Percentiles rank a stretch among this genome's conserved stretches.
These are phyloP conservation scores for Pandion haliaetus DNA, from an alignment of 2,113 vertebrate genomes.

Conservation along the genomic window DNA sequence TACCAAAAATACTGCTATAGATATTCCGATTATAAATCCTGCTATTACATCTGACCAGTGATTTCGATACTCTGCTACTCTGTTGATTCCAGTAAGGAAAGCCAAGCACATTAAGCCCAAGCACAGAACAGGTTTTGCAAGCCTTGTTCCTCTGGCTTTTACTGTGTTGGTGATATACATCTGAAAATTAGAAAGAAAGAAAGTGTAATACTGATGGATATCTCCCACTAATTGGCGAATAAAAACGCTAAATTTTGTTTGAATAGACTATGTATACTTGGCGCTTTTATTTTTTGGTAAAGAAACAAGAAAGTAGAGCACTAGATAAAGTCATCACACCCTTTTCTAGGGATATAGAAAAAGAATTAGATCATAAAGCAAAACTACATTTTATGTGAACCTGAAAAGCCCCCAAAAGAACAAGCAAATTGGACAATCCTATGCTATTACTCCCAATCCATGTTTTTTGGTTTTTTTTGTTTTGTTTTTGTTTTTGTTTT, in stretches of 20 bases:
- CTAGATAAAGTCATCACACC: background rate
- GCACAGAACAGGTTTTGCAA: slow-evolving; percentile 93
- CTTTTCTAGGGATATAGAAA: background rate
- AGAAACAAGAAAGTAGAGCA: background rate
- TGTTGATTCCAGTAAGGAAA: slow-evolving; percentile 95
- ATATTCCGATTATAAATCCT: slow-evolving; percentile 90
- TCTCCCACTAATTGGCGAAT: background rate
- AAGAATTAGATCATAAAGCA: background rate
- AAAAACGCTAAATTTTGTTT: background rate
- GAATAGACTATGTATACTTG: background rate
- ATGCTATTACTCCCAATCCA: background rate
- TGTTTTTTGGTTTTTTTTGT: too few species aligned
- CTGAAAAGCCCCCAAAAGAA: background rate
- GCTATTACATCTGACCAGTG: slow-evolving; percentile 98
- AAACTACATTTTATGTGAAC: background rate
- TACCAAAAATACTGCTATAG: slow-evolving; percentile 96
- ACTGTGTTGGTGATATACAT: slow-evolving; percentile 97
- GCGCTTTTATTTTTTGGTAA: background rate
- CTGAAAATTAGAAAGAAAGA: slow-evolving; percentile 74
- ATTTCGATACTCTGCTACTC: slow-evolving; percentile 97
- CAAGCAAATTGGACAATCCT: background rate
- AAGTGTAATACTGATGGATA: background rate
- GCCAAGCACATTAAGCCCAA: slow-evolving; percentile 93
- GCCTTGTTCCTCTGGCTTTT: slow-evolving; percentile 92
- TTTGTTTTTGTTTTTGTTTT: too few species aligned